phyloP scores from a whole-genome alignment of 2,797 vertebrate genomes.

The Cossypha polioptera region DNA sequence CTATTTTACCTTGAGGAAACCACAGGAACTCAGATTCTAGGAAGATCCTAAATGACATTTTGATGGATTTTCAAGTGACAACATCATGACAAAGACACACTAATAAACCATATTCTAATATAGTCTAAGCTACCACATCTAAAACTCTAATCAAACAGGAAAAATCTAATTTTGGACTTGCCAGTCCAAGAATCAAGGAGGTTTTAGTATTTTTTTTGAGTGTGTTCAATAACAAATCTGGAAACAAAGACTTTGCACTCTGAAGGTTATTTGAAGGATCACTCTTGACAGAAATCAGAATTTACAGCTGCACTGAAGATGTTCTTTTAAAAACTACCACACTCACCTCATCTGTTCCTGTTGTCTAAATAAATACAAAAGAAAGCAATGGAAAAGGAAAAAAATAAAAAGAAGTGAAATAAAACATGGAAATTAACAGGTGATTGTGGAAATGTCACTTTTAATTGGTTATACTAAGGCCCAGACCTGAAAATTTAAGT shows the following conservation, averaged over 20 bases:
- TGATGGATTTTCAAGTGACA: background rate
- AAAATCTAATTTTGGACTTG: background rate
- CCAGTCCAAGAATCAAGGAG: background rate
- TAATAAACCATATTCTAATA: background rate
- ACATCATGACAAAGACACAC: background rate
- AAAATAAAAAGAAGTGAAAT: background rate
- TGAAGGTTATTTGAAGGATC: background rate
- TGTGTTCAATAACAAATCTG: background rate
- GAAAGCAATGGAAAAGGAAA: background rate
- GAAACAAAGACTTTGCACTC: background rate
- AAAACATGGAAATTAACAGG: background rate
- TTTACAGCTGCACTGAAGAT: background rate
- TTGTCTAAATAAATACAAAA: constrained; percentile 38
- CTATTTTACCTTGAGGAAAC: background rate
- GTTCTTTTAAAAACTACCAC: background rate
- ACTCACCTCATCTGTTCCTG: constrained; percentile 52
- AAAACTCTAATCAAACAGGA: background rate
- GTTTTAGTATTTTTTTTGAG: background rate
- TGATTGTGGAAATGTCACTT: background rate
- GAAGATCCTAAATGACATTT: background rate
- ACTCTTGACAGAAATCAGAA: background rate
- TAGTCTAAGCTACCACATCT: background rate
- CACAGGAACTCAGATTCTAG: background rate
- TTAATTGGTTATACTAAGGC: background rate
- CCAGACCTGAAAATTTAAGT: background rate